Evolutionary conservation across 2,888 invertebrate species (phyloP).

Genomic region (Lasioglossum pauxillum): DNA sequence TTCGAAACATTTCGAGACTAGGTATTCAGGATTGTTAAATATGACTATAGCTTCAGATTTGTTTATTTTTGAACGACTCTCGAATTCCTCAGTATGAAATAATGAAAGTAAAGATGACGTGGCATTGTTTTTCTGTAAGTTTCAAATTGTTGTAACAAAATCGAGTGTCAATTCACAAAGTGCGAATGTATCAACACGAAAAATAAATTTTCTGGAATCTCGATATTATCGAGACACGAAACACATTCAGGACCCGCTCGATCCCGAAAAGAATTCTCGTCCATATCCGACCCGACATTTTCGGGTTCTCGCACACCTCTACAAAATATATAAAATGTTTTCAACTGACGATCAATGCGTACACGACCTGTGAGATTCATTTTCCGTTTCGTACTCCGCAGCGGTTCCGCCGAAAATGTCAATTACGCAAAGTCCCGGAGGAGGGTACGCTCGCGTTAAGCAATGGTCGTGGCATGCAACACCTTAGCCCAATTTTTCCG

Average conservation of each 20-base stretch:
- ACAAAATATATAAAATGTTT: neutral
- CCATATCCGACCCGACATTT: too few species aligned
- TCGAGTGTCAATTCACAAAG: neutral
- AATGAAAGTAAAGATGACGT: too few species aligned
- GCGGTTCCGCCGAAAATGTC: neutral
- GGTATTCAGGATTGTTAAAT: neutral
- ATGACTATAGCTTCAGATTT: neutral
- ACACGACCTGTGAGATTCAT: neutral
- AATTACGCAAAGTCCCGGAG: constrained; percentile 37
- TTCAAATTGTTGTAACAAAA: neutral
- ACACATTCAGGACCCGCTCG: too few species aligned
- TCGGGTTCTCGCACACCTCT: too few species aligned
- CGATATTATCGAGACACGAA: too few species aligned
- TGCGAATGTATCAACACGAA: neutral
- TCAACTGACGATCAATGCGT: neutral
- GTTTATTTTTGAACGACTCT: neutral
- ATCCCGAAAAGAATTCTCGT: neutral
- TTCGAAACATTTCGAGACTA: too few species aligned
- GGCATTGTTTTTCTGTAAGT: neutral
- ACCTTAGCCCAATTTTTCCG: constrained; percentile 51
- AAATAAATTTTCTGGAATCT: neutral
- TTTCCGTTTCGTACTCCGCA: neutral
- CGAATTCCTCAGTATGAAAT: neutral
- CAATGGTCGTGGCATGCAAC: constrained; percentile 8
- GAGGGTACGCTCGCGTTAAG: constrained; percentile 9